Evolutionary conservation across 92 coral and sea anemone species (phyloP).

Genomic region (Bergia sp.): DNA sequence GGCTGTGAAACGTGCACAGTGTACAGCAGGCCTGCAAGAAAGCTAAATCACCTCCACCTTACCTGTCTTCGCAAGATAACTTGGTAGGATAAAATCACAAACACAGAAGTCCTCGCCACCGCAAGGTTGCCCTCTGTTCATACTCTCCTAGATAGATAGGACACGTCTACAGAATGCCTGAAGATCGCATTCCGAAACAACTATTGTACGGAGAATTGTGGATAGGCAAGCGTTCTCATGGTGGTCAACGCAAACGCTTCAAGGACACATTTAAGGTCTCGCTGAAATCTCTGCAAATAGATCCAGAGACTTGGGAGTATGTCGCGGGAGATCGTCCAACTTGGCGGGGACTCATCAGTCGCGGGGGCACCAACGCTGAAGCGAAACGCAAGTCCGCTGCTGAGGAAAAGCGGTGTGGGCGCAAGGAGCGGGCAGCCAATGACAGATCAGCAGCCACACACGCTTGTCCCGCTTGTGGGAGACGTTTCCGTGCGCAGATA

Average conservation of each 20-base stretch:
- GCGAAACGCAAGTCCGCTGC: not conserved
- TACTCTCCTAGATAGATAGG: not conserved
- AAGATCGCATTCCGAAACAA: not conserved
- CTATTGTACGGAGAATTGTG: not conserved
- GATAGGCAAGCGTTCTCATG: not conserved
- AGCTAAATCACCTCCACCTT: not conserved
- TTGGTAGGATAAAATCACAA: not conserved
- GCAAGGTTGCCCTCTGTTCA: not conserved
- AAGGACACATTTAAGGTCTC: not conserved
- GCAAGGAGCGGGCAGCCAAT: not conserved
- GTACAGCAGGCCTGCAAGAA: no score
- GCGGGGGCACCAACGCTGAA: not conserved
- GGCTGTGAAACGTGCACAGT: slow-evolving; percentile 8
- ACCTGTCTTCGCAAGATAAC: not conserved
- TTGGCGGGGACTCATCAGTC: not conserved
- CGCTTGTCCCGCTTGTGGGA: no score
- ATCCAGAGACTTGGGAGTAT: not conserved
- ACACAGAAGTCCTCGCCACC: not conserved
- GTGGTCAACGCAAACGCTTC: not conserved
- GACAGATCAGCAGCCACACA: not conserved
- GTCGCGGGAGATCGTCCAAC: not conserved
- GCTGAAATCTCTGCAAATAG: not conserved
- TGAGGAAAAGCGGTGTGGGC: not conserved
- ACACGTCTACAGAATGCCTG: not conserved
- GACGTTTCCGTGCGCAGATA: no score